Evolutionary conservation across 92 coral and sea anemone species (phyloP), one percentile per base, ranked within the genome.

Genomic region (Pocillopora grandis): DNA sequence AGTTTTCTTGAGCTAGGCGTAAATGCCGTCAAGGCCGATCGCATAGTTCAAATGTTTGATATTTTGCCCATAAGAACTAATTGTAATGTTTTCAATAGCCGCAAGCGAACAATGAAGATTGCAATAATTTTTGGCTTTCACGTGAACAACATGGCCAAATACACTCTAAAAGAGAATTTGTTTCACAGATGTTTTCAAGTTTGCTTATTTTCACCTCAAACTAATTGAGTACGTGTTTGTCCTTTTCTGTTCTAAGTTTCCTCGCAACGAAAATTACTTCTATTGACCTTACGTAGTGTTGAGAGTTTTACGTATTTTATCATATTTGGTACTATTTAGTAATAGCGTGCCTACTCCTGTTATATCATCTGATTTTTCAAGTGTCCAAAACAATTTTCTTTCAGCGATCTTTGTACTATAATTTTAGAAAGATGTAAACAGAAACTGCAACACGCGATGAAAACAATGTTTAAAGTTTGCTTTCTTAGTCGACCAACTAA

Each of bases 401-500:
- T 59, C 86, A 62, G 55, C 58, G 86, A 19, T 18, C 60, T 79
- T 79, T 52, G 27, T 49, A 17, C 27, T 19, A 71, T 81, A 48
- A 59, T 60, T 56, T 81, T 71, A 18, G 85, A 66, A 59, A 71
- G 9, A 71, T 81, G 85, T 81, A 81, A 70, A 81, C 85, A 81
- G 85, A 80, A 80, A 80, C 35, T 69, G 76, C 10, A 71, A 59
- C 61, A 71, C 78, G 58, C 70, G 85, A 70, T 66, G 56, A 21
- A 33, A 59, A 59, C 77, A 2, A 67, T 70, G 77, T 60, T 67
- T 81, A 55, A n/a, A 20, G 60, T 81, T 71, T 81, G 59, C 36
- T 69, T 67, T 80, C 58, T 56, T 48, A 19, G 23, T 61, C 70
- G 19, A 60, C 19, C 55, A 56, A 80, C 71, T 80, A 80, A 58